These are phyloP conservation scores for Percina caprodes DNA, from an alignment of 2,113 vertebrate species.

Conservation along the genomic window DNA sequence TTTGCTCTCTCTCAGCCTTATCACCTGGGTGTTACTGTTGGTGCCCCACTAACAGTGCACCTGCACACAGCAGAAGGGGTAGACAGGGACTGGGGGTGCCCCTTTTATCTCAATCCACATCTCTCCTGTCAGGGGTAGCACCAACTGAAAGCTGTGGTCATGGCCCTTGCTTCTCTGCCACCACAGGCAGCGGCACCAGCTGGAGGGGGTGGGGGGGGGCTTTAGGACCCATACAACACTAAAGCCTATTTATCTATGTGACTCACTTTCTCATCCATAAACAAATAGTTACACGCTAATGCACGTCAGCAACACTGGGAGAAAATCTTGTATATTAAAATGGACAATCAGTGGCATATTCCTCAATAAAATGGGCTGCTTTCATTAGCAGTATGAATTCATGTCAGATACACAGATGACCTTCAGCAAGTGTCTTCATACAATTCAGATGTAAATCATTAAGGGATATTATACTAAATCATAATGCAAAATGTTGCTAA, in stretches of 20 bases:
- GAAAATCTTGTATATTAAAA: background rate
- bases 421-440: background rate
- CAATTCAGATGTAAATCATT: slow-evolving; percentile 8
- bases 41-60: slow-evolving; percentile 83
- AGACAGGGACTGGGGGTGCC: slow-evolving; percentile 83
- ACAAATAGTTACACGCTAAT: background rate
- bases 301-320: background rate
- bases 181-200: slow-evolving; percentile 71
- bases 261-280: slow-evolving; percentile 32
- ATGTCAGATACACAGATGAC: background rate
- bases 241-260: slow-evolving; percentile 28
- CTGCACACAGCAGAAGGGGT: slow-evolving; percentile 51
- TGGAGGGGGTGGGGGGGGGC: slow-evolving; percentile 38
- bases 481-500: slow-evolving; percentile 7
- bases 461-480: background rate
- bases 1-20: slow-evolving; percentile 57
- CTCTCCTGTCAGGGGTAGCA: slow-evolving; percentile 76
- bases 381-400: background rate
- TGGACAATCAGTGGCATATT: background rate
- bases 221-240: slow-evolving; percentile 21
- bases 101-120: slow-evolving; percentile 78
- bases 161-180: slow-evolving; percentile 59
- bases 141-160: slow-evolving; percentile 83
- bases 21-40: slow-evolving; percentile 88
- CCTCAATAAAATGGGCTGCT: background rate